Conservation (phyloP, 2,113 vertebrate genomes). For the Otis tarda region DNA sequence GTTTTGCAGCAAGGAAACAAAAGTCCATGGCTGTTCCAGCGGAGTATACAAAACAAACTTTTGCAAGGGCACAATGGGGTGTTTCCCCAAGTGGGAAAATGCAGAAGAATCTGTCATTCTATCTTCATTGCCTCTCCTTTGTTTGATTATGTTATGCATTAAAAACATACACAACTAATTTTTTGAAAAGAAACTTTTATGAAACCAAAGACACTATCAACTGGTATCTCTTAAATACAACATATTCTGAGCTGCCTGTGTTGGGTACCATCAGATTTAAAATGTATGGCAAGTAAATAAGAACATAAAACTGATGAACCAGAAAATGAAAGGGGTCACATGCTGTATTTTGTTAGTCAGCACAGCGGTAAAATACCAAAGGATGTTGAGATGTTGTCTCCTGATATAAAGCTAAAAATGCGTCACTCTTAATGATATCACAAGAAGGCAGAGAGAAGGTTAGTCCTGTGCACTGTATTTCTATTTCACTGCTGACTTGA, state of each 20-base stretch:
- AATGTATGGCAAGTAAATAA: constrained; percentile 3
- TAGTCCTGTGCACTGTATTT: background rate
- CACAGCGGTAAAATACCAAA: background rate
- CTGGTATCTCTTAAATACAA: background rate
- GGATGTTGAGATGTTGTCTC: background rate
- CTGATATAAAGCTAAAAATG: background rate
- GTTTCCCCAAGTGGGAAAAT: background rate
- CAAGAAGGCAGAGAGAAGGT: background rate
- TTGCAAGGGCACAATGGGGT: background rate
- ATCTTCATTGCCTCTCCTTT: background rate
- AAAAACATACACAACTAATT: background rate
- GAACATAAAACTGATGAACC: constrained; percentile 22
- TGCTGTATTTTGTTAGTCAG: background rate
- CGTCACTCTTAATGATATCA: background rate
- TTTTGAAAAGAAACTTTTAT: background rate
- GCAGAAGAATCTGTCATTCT: background rate
- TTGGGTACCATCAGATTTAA: background rate
- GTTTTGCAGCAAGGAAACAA: background rate
- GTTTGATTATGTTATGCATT: background rate
- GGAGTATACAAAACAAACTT: background rate
- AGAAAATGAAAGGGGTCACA: background rate
- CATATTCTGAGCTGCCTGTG: background rate
- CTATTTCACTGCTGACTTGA: background rate
- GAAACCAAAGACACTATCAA: background rate
- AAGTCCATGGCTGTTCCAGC: background rate